phyloP scores from a whole-genome alignment of 2,797 vertebrate genomes.

The Myotis myotis region DNA sequence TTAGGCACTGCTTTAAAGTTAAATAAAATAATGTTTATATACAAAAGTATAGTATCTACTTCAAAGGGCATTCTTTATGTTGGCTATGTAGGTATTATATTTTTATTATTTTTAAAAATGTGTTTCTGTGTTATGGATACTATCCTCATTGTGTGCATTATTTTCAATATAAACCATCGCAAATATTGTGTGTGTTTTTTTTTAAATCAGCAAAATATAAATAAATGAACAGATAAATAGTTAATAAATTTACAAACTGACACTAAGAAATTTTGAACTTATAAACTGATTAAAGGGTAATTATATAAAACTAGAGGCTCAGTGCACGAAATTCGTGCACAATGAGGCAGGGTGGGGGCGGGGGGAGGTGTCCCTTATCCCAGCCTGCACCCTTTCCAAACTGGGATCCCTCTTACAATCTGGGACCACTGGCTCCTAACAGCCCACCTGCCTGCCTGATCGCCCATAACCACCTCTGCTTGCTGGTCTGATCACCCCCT shows the following conservation, averaged over 20 bases:
- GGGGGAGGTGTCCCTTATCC: too few relatives aligned
- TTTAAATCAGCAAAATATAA: neutral
- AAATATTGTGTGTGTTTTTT: neutral
- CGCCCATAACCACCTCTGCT: too few relatives aligned
- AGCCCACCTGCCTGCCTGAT: too few relatives aligned
- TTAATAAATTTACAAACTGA: neutral
- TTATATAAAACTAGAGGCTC: neutral
- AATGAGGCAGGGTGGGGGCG: too few relatives aligned
- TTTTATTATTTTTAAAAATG: neutral
- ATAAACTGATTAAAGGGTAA: neutral
- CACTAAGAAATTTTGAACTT: neutral
- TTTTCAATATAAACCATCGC: neutral
- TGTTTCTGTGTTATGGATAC: neutral
- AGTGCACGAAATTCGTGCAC: too few relatives aligned
- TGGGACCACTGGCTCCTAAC: too few relatives aligned
- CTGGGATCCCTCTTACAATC: too few relatives aligned
- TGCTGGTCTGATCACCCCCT: too few relatives aligned
- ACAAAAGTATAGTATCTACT: neutral
- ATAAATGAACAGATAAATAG: neutral
- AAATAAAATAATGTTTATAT: neutral
- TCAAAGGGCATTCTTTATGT: neutral
- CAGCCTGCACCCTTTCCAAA: too few relatives aligned
- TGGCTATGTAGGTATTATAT: neutral
- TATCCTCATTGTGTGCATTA: neutral
- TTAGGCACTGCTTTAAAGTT: neutral